phyloP scores from a whole-genome alignment of 2,797 vertebrate species.

The Zenarchopterus dispar region DNA sequence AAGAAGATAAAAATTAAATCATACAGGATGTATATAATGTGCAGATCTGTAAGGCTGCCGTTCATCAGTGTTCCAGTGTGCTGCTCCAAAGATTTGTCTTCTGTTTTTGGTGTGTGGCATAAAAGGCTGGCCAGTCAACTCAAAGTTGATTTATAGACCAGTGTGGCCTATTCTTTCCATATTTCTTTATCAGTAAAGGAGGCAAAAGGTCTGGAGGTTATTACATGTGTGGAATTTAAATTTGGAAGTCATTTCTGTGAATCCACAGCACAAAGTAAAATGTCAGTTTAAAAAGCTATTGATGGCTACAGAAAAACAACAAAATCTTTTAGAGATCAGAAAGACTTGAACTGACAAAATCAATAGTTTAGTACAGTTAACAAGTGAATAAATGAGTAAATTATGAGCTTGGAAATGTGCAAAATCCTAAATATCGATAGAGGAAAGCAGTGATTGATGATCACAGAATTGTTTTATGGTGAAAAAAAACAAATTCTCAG shows the following conservation, averaged over 20 bases:
- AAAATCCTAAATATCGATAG: neutral
- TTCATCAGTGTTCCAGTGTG: too few species aligned
- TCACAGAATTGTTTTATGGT: neutral
- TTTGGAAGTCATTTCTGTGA: neutral
- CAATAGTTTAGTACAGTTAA: constrained; percentile 13
- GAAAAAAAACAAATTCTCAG: neutral
- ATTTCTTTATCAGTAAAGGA: neutral
- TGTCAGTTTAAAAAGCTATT: neutral
- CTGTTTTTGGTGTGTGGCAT: too few species aligned
- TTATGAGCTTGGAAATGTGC: neutral
- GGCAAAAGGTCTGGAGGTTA: neutral
- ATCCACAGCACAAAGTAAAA: neutral
- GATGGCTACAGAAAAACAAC: constrained; percentile 12
- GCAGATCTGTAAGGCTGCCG: too few species aligned
- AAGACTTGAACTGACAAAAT: constrained; percentile 3
- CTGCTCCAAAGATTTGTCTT: too few species aligned
- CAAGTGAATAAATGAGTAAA: neutral
- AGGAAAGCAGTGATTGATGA: neutral
- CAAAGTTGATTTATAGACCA: too few species aligned
- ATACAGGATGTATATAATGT: too few species aligned
- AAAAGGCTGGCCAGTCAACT: too few species aligned
- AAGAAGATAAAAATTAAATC: too few species aligned
- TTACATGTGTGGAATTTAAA: neutral
- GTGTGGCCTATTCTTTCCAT: too few species aligned
- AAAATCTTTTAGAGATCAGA: constrained; percentile 1